Base-by-base conservation (phyloP, 1,140 invertebrate genomes). In the Cydia fagiglandana region DNA sequence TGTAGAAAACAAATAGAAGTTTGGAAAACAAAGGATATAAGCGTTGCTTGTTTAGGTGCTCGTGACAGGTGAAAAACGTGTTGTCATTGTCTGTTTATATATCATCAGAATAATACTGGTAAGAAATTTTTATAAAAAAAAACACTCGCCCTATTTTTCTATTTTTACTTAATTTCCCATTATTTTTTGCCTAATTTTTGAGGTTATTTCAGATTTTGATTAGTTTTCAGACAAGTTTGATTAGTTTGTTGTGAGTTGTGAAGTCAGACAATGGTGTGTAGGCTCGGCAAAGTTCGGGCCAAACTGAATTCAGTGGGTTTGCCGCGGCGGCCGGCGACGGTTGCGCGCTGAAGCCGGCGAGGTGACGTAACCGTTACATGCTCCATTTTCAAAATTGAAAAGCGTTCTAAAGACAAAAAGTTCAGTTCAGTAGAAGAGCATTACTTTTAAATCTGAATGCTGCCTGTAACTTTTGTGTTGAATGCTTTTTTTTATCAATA, bases 11-110 rank as follows among this genome's bases (percentile, higher is more conserved):
- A 90, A 90, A 89, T 82, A 88, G 66, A 80, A 86, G 80, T 85
- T 79, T 70, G 75, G 81, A 86, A 89, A 88, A 91, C 86, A 89
- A 91, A 89, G 87, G 87, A 86, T 86, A 86, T 86, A 81, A 86
- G 75, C 77, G 87, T 86, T 41, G 38, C 38, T 90, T 90, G 87
- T 84, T 89, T 86, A 91, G 88, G 84, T 91, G 88, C 83, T 79
- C 80, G 80, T 76, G 85, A 84, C 87, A 84, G 84, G 85, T 87
- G 87, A 81, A 82, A 53, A 76, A 76, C 75, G 76, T 80, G 83
- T 80, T 74, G 79, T 81, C 79, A 79, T 80, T 78, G 84, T 80
- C 83, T 84, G 79, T 85, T 81, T 78, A 80, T 53, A 81, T 80
- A 77, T 82, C 77, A 76, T 76, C 73, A 80, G 77, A 77, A 76